Conservation (phyloP, 2,888 invertebrate species). For the Eueremaeus valkanovi region DNA sequence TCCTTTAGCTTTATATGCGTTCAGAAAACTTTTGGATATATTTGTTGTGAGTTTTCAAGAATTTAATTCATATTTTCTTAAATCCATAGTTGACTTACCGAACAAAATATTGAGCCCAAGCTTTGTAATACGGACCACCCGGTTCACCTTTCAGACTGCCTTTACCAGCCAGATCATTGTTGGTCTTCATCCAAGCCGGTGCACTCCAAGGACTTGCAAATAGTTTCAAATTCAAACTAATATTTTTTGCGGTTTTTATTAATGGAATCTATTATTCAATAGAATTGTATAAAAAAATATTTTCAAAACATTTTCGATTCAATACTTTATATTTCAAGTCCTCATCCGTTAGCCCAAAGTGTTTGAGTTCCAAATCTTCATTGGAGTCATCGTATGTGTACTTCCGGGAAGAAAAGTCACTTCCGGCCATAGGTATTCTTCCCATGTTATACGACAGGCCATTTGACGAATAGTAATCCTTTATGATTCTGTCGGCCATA, state of each 20-base stretch:
- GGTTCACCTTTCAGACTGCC: conserved; percentile 53
- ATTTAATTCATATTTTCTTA: too few relatives aligned
- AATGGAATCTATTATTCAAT: conserved; percentile 55
- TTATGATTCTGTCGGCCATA: background rate
- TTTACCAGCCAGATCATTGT: conserved; percentile 54
- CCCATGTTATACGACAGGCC: conserved; percentile 75
- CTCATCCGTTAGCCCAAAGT: conserved; percentile 62
- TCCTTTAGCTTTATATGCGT: conserved; percentile 66
- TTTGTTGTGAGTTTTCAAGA: too few relatives aligned
- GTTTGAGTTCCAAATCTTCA: conserved; percentile 51
- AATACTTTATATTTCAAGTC: conserved; percentile 63
- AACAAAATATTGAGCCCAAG: conserved; percentile 75
- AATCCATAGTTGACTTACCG: conserved; percentile 56
- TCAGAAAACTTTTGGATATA: conserved; percentile 62
- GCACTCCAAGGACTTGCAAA: conserved; percentile 59
- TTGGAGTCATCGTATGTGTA: conserved; percentile 69
- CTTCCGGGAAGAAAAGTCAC: conserved; percentile 73
- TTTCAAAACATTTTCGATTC: background rate
- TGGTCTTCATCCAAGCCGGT: conserved; percentile 60
- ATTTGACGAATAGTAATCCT: background rate
- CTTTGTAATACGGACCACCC: conserved; percentile 61
- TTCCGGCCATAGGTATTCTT: conserved; percentile 75
- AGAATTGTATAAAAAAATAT: background rate
- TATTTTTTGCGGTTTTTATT: conserved; percentile 50
- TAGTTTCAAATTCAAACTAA: conserved; percentile 56